These are phyloP conservation scores for Brachyrhaphis roseni DNA, from an alignment of 2,797 vertebrate species.

Conservation along the genomic window DNA sequence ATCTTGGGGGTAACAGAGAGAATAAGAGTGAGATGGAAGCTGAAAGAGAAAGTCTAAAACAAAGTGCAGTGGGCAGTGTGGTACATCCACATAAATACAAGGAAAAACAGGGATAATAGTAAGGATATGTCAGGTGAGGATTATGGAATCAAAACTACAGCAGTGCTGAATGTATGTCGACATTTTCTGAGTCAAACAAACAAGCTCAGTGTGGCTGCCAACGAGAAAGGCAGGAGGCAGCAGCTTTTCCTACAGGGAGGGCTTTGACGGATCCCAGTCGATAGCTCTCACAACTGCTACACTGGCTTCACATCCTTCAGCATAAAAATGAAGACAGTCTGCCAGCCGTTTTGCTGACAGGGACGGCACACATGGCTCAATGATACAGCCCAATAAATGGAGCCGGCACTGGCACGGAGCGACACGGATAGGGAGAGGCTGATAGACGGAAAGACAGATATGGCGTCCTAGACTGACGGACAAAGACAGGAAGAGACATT, in stretches of 20 bases:
- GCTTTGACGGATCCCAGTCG: constrained; percentile 72
- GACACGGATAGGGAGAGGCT: constrained; percentile 46
- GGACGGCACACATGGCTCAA: constrained; percentile 65
- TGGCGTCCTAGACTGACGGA: constrained; percentile 44
- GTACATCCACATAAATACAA: constrained; percentile 27
- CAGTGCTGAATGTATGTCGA: constrained; percentile 16
- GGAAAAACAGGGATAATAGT: not conserved
- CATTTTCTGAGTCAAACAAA: constrained; percentile 46
- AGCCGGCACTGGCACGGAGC: constrained; percentile 37
- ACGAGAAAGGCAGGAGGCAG: constrained; percentile 39
- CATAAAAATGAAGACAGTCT: constrained; percentile 71
- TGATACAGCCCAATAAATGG: constrained; percentile 70
- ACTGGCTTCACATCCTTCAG: constrained; percentile 70
- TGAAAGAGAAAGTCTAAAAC: constrained; percentile 17
- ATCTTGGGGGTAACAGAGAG: constrained; percentile 57
- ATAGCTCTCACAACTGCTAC: constrained; percentile 73
- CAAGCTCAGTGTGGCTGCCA: constrained; percentile 47
- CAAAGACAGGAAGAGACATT: constrained; percentile 32
- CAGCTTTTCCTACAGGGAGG: constrained; percentile 57
- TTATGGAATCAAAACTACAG: not conserved
- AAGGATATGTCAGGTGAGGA: constrained; percentile 22
- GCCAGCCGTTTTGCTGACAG: constrained; percentile 72
- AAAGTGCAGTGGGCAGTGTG: constrained; percentile 10
- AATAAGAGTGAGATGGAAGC: constrained; percentile 15
- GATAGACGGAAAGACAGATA: constrained; percentile 59